Evolutionary conservation across 2,797 vertebrate genomes (phyloP).

Genomic region (Sylvia borin): DNA sequence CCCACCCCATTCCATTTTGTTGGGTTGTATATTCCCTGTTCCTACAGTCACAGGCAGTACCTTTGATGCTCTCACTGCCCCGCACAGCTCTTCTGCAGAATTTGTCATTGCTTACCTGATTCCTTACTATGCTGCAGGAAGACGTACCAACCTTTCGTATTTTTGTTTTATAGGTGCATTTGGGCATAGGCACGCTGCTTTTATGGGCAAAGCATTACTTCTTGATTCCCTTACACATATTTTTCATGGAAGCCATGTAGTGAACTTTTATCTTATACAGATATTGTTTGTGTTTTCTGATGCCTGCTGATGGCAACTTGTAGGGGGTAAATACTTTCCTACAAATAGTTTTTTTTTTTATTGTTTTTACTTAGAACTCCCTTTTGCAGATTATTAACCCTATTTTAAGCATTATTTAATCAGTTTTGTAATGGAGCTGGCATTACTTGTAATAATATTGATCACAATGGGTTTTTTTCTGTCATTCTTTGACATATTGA

Average conservation of each 20-base stretch:
- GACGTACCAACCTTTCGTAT: background rate
- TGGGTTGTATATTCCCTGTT: background rate
- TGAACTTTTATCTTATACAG: background rate
- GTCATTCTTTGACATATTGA: background rate
- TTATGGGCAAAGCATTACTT: background rate
- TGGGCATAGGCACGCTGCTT: background rate
- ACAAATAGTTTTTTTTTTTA: background rate
- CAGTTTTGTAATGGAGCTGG: background rate
- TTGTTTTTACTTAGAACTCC: background rate
- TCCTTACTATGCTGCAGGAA: background rate
- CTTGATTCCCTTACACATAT: background rate
- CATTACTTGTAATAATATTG: constrained; percentile 7
- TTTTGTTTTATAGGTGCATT: background rate
- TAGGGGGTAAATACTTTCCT: background rate
- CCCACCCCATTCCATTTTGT: rapidly evolving
- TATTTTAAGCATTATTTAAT: constrained; percentile 11
- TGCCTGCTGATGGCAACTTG: background rate
- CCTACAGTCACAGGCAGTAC: rapidly evolving
- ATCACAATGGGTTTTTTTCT: background rate
- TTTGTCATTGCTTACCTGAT: background rate
- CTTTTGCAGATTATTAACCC: background rate
- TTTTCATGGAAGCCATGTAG: background rate
- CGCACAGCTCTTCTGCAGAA: rapidly evolving
- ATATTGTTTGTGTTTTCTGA: background rate
- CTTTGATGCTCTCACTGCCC: background rate